phyloP scores from a whole-genome alignment of 2,888 invertebrate genomes.

The Lasioglossum vierecki region DNA sequence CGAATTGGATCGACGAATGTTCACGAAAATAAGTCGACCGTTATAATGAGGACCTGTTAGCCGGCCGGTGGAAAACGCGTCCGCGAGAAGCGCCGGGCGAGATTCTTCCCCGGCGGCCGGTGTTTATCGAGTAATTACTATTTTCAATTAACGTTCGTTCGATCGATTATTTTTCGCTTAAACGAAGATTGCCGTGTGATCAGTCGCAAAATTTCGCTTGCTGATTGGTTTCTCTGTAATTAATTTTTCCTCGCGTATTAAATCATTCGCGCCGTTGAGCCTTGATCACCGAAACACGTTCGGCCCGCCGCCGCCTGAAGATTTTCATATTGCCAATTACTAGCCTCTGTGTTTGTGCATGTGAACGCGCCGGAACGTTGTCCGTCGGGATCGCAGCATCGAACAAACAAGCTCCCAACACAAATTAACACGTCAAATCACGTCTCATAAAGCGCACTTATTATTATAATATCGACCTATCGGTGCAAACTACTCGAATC shows the following conservation, averaged over 20 bases:
- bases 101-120: constrained; percentile 9
- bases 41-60: constrained; percentile 7
- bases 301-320: constrained; percentile 6
- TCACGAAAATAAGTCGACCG: constrained; percentile 12
- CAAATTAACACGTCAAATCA: constrained; percentile 21
- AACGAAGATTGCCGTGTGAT: constrained; percentile 36
- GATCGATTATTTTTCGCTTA: constrained; percentile 46
- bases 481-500: background rate
- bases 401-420: constrained; percentile 31
- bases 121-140: constrained; percentile 49
- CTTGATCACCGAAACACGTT: constrained; percentile 29
- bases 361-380: background rate
- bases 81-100: background rate
- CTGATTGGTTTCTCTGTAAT: constrained; percentile 47
- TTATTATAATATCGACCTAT: background rate
- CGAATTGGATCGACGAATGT: background rate
- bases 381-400: background rate
- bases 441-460: background rate
- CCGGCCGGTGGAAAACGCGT: constrained; percentile 8
- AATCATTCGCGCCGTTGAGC: constrained; percentile 32
- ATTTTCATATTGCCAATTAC: constrained; percentile 38
- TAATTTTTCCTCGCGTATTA: constrained; percentile 47
- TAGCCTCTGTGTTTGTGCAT: background rate
- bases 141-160: constrained; percentile 43
- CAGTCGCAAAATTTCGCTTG: constrained; percentile 29